Percentiles rank a stretch among this genome's conserved stretches.
Evolutionary conservation across 2,888 invertebrate species (phyloP).

Genomic region (Periphyllus acericola): DNA sequence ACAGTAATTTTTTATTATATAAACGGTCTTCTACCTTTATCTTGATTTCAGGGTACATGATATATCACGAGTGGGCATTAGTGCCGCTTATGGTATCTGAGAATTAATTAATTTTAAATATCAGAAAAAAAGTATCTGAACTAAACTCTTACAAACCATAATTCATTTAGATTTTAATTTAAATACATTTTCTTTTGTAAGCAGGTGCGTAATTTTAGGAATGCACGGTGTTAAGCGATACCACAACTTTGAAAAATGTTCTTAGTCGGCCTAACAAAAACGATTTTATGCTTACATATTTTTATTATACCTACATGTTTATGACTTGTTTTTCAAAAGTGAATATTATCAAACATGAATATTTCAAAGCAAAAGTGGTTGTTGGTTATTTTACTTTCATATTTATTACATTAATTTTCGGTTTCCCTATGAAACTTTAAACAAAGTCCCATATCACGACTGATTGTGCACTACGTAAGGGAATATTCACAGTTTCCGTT

Average conservation of each 20-base stretch:
- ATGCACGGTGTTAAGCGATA: too few species aligned
- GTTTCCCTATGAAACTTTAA: too few species aligned
- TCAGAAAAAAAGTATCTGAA: background rate
- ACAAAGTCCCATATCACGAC: too few species aligned
- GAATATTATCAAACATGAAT: background rate
- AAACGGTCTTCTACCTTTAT: background rate
- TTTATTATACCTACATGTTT: too few species aligned
- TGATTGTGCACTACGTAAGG: too few species aligned
- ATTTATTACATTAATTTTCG: too few species aligned
- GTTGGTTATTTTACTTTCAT: too few species aligned
- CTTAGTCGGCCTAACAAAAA: background rate
- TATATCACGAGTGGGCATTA: background rate
- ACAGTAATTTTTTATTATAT: background rate
- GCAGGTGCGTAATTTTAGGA: too few species aligned
- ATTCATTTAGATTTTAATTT: slow-evolving; percentile 7
- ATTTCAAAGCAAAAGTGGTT: too few species aligned
- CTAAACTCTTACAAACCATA: slow-evolving; percentile 5
- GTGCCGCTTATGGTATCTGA: background rate
- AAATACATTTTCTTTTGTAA: background rate
- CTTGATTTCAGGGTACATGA: background rate
- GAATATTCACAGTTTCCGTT: too few species aligned
- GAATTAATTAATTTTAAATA: slow-evolving; percentile 3
- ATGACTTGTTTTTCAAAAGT: too few species aligned
- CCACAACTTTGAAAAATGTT: too few species aligned
- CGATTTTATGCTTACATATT: background rate